A percentile compares a stretch with the other conserved stretches of the same genome.
Evolutionary conservation across 2,113 vertebrate genomes (phyloP).

Genomic region (Opisthocomus hoazin): DNA sequence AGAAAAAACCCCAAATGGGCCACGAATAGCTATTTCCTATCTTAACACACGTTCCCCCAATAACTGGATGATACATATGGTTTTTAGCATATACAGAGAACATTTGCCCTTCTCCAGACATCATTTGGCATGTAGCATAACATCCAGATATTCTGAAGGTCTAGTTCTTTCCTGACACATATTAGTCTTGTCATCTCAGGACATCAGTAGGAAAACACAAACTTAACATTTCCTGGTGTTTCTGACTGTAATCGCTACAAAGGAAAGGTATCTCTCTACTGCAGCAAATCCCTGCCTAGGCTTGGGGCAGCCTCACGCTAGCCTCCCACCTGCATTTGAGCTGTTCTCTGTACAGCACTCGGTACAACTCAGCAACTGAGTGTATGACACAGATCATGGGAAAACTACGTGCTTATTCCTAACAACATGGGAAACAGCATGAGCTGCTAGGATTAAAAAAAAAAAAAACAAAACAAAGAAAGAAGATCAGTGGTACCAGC

Average conservation of each 20-base stretch:
- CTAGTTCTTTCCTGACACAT: background rate
- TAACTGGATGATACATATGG: background rate
- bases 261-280: background rate
- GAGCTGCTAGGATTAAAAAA: background rate
- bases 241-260: background rate
- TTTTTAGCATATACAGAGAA: background rate
- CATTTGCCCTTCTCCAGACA: background rate
- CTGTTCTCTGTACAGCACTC: background rate
- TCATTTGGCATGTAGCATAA: background rate
- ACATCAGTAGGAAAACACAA: background rate
- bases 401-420: background rate
- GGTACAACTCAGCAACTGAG: background rate
- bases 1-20: background rate
- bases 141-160: background rate
- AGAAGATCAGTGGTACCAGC: background rate
- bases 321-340: background rate
- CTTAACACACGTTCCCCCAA: background rate
- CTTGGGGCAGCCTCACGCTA: background rate
- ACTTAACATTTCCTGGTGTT: background rate
- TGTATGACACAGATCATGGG: background rate
- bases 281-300: background rate
- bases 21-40: background rate
- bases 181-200: background rate
- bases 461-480: background rate
- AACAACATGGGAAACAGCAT: background rate